Base-by-base conservation (phyloP, 2,797 vertebrate genomes). In the Smutsia gigantea region DNA sequence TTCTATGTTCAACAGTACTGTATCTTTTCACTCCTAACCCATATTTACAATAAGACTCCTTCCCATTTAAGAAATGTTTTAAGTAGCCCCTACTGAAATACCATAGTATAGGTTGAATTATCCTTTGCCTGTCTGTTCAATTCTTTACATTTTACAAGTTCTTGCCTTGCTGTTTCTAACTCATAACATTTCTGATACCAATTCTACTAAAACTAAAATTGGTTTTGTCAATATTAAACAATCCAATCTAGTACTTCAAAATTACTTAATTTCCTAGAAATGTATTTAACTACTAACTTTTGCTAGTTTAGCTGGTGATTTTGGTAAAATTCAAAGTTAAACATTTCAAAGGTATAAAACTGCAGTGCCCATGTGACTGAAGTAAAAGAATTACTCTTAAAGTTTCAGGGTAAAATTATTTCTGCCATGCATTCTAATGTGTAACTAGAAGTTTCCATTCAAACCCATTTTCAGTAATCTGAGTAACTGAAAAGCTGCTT, bases 201-300 rank as follows among this genome's bases (percentile, higher is more conserved):
- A 42, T 23, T 96, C n/a, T 77, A 74, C 17, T 34, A 29, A 85
- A 85, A 63, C 5, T 64, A 61, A 74, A 81, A 86, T 66, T 77
- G 19, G 9, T 71, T 4, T 27, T 64, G 21, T 27, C 49, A 71
- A 66, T n/a, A 78, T 82, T 89, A 86, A 96, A 74, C 23, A 29
- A 72, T 61, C 5, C 8, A 77, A 18, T n/a, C 19, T 46, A 25
- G 7, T 37, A 39, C 5, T 37, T 66, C 34, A n/a, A 19, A 46
- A 66, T 85, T 88, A 53, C 72, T 90, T 89, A 55, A 89, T 78
- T 92, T 89, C 18, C 42, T n/a, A 53, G 39, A 88, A 92, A 69
- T 81, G 4, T 4, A 49, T 75, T 79, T 72, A 59, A 53, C n/a
- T 9, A 34, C 13, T 82, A 89, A 61, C 21, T 86, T 91, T 78